These are phyloP conservation scores for Lutraria rhynchaena DNA, from an alignment of 1,140 invertebrate genomes.

Conservation along the genomic window DNA sequence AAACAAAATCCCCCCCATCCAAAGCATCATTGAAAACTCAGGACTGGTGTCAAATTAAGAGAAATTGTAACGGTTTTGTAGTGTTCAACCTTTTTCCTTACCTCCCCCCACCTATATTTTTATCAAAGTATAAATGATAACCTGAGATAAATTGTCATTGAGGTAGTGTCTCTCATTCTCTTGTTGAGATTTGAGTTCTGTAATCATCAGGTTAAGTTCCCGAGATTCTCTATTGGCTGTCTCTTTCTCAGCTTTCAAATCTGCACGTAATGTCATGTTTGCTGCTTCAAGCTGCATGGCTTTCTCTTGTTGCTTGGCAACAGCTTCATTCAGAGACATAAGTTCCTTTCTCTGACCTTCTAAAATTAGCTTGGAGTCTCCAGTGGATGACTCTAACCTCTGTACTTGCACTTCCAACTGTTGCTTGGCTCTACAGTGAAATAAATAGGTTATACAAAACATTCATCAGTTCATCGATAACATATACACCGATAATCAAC, in stretches of 20 bases:
- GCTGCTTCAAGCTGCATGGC: constrained; percentile 65
- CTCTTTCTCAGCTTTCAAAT: constrained; percentile 67
- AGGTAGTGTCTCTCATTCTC: constrained; percentile 72
- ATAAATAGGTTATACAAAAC: not conserved
- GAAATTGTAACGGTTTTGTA: no score
- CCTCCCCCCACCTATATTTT: not conserved
- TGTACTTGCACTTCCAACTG: constrained; percentile 67
- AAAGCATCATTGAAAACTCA: not conserved
- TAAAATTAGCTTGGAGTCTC: constrained; percentile 68
- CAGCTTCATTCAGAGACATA: constrained; percentile 63
- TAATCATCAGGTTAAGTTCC: constrained; percentile 71
- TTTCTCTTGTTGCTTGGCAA: constrained; percentile 72
- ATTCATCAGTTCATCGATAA: no score
- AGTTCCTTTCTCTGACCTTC: constrained; percentile 70
- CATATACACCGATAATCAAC: no score
- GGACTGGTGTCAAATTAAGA: no score
- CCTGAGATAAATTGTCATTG: constrained; percentile 70
- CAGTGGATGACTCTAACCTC: constrained; percentile 53
- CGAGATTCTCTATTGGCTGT: constrained; percentile 58
- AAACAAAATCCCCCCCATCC: not conserved
- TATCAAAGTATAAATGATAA: constrained; percentile 27
- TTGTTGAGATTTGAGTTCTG: constrained; percentile 68
- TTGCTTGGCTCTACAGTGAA: constrained; percentile 64
- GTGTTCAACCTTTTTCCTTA: no score
- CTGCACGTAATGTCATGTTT: constrained; percentile 66